These are phyloP conservation scores for Sebastes iracundus DNA, from an alignment of 2,797 vertebrate species.

Conservation along the genomic window DNA sequence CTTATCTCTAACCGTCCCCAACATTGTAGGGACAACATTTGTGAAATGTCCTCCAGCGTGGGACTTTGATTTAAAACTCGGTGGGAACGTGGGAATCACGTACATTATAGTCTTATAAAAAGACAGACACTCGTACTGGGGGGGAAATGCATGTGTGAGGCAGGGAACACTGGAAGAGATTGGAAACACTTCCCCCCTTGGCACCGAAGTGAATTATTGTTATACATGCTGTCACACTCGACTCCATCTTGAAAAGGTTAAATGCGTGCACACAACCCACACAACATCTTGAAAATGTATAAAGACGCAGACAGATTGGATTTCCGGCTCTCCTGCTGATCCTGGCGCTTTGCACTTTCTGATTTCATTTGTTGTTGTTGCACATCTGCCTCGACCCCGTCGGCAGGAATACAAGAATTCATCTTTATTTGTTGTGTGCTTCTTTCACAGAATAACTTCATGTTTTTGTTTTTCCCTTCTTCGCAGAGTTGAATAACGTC, in stretches of 20 bases:
- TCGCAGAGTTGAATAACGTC: slow-evolving; percentile 89
- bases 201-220: slow-evolving; percentile 29
- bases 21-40: not conserved
- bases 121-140: not conserved
- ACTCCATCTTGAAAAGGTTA: slow-evolving; percentile 60
- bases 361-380: not conserved
- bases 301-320: slow-evolving; percentile 30
- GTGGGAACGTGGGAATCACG: not conserved
- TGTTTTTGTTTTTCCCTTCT: slow-evolving; percentile 43
- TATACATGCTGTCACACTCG: slow-evolving; percentile 27
- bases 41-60: not conserved
- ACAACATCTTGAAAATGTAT: slow-evolving; percentile 70
- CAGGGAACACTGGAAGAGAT: not conserved
- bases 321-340: slow-evolving; percentile 32
- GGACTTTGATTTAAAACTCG: slow-evolving; percentile 27
- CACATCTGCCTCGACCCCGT: slow-evolving; percentile 16
- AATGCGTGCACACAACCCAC: slow-evolving; percentile 52
- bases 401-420: not conserved
- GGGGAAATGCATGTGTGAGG: not conserved
- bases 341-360: not conserved
- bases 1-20: not conserved
- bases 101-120: slow-evolving; percentile 26
- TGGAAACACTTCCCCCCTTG: slow-evolving; percentile 11
- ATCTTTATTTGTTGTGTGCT: not conserved
- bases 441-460: not conserved